Evolutionary conservation across 2,113 vertebrate species (phyloP).

Genomic region (Paratilapia polleni): DNA sequence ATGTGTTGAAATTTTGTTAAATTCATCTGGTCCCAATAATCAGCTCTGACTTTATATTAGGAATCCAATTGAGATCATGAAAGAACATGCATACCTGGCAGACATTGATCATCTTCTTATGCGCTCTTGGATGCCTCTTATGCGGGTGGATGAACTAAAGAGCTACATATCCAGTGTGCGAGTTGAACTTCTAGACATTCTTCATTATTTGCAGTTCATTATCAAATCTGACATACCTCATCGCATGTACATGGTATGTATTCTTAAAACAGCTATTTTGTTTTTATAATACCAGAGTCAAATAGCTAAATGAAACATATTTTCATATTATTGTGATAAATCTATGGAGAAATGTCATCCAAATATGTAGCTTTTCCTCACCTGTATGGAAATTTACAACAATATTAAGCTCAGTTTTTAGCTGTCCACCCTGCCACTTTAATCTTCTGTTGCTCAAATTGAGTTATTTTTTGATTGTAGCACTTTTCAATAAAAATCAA

Average conservation of each 20-base stretch:
- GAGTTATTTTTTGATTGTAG: fast-evolving
- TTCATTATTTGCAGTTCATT: constrained; percentile 65
- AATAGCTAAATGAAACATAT: not conserved
- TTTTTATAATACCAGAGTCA: fast-evolving
- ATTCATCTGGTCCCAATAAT: not conserved
- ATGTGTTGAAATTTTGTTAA: fast-evolving
- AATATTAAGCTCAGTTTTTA: too few relatives aligned
- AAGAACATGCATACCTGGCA: constrained; percentile 61
- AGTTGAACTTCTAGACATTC: constrained; percentile 54
- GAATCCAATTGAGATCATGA: constrained; percentile 54
- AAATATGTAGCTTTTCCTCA: not conserved
- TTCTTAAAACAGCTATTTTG: not conserved
- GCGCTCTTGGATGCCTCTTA: constrained; percentile 81
- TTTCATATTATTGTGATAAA: not conserved
- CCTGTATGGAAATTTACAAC: not conserved
- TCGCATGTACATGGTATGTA: not conserved
- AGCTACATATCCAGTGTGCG: constrained; percentile 41
- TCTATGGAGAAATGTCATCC: not conserved
- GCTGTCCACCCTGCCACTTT: too few relatives aligned
- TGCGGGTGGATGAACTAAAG: constrained; percentile 55
- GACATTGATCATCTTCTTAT: constrained; percentile 65
- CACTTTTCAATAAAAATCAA: not conserved
- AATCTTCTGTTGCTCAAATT: too few relatives aligned
- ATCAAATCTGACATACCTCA: fast-evolving
- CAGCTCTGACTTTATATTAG: not conserved